Percentiles rank a stretch among this genome's conserved stretches.
Conservation (phyloP, 2,888 invertebrate genomes). For the Leucozona laternaria region DNA sequence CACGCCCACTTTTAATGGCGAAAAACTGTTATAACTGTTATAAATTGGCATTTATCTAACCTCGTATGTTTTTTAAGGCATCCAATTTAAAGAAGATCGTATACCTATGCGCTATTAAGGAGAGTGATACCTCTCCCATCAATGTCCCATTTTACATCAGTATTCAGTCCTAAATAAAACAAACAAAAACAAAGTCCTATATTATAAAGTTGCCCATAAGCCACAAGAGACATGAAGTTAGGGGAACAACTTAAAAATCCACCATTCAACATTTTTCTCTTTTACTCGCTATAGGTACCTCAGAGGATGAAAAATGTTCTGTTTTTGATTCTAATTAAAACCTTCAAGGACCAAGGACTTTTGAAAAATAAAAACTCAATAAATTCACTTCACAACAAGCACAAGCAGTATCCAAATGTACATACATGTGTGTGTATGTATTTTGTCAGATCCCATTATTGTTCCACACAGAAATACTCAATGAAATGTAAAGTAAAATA, state of each 20-base stretch:
- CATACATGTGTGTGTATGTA: not conserved
- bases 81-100: no score
- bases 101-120: not conserved
- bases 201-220: not conserved
- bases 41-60: no score
- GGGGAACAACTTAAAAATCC: not conserved
- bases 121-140: not conserved
- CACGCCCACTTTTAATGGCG: no score
- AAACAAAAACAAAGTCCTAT: not conserved
- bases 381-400: conserved; percentile 40
- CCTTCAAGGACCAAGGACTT: conserved; percentile 22
- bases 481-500: conserved; percentile 34
- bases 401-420: not conserved
- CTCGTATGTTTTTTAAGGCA: no score
- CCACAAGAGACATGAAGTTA: not conserved
- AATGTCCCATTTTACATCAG: not conserved
- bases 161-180: not conserved
- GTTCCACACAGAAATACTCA: conserved; percentile 31
- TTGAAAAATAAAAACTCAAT: conserved; percentile 21
- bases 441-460: conserved; percentile 8
- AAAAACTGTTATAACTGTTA: no score
- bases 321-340: conserved; percentile 49
- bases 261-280: not conserved
- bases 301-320: conserved; percentile 1
- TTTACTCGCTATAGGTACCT: not conserved